These are phyloP conservation scores for Drosophila busckii DNA, from an alignment of 1,140 invertebrate species.

Conservation along the genomic window DNA sequence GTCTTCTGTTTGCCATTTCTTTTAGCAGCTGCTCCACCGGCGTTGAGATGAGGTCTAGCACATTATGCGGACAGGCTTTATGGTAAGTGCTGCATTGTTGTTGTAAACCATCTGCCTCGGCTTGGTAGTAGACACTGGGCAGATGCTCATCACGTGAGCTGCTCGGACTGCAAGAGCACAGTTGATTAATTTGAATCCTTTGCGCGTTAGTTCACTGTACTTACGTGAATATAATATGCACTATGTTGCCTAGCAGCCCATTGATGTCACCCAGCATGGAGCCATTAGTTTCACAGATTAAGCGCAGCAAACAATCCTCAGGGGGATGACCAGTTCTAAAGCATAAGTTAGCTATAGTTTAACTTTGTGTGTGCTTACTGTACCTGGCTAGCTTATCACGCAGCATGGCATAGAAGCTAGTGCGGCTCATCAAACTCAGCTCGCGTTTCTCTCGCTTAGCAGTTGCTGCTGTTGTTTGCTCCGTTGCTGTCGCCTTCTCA, in stretches of 20 bases:
- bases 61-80: slow-evolving; percentile 56
- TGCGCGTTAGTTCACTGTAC: background rate
- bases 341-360: background rate
- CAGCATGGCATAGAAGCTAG: slow-evolving; percentile 56
- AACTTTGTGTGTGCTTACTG: background rate
- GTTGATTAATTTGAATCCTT: background rate
- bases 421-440: slow-evolving; percentile 42
- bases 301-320: slow-evolving; percentile 54
- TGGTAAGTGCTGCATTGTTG: slow-evolving; percentile 72
- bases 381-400: slow-evolving; percentile 56
- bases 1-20: slow-evolving; percentile 24
- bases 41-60: slow-evolving; percentile 63
- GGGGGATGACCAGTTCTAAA: slow-evolving; percentile 50
- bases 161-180: slow-evolving; percentile 79
- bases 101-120: slow-evolving; percentile 78
- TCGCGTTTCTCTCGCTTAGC: slow-evolving; percentile 27
- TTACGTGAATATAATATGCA: slow-evolving; percentile 67
- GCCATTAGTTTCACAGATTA: slow-evolving; percentile 69
- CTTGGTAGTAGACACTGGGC: slow-evolving; percentile 80
- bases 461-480: background rate
- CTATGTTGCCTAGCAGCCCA: slow-evolving; percentile 61
- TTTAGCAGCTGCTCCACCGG: slow-evolving; percentile 48
- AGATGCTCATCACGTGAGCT: slow-evolving; percentile 81
- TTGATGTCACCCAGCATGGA: slow-evolving; percentile 60
- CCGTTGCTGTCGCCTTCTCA: background rate